A percentile compares a stretch with the other conserved stretches of the same genome.
These are phyloP conservation scores for Luehdorfia chinensis DNA, from an alignment of 1,140 invertebrate genomes.

Conservation along the genomic window DNA sequence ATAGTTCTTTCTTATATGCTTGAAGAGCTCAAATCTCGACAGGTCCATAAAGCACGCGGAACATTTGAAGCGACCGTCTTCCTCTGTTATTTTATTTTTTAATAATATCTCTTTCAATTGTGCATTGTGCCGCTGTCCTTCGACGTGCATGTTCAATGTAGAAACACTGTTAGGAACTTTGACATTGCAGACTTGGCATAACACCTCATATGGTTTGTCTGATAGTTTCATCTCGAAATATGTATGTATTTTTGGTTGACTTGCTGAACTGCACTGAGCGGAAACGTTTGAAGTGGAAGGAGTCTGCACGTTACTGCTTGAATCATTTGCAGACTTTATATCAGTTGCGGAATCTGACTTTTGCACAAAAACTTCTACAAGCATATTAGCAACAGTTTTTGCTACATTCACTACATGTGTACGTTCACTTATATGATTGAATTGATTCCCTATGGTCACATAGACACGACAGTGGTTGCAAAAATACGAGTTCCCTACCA, in stretches of 20 bases:
- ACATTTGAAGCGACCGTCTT: neutral
- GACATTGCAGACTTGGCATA: neutral
- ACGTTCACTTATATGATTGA: too few species aligned
- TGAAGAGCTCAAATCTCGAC: neutral
- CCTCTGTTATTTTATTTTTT: neutral
- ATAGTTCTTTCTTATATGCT: neutral
- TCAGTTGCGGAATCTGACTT: too few species aligned
- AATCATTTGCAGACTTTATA: too few species aligned
- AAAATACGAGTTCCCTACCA: too few species aligned
- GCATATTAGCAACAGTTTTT: too few species aligned
- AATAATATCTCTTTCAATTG: neutral
- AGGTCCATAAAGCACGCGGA: neutral
- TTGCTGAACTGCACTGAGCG: too few species aligned
- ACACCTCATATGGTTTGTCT: neutral
- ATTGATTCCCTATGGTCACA: too few species aligned
- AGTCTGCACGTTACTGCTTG: too few species aligned
- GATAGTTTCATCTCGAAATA: neutral
- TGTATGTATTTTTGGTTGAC: neutral
- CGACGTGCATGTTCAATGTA: neutral
- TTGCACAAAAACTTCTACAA: too few species aligned
- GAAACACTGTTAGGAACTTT: neutral
- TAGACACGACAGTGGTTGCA: too few species aligned
- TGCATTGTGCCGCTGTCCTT: neutral
- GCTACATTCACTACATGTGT: too few species aligned
- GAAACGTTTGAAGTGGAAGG: too few species aligned